These are phyloP conservation scores for Ardeotis arabs DNA, from an alignment of 2,113 vertebrate genomes.

Conservation along the genomic window DNA sequence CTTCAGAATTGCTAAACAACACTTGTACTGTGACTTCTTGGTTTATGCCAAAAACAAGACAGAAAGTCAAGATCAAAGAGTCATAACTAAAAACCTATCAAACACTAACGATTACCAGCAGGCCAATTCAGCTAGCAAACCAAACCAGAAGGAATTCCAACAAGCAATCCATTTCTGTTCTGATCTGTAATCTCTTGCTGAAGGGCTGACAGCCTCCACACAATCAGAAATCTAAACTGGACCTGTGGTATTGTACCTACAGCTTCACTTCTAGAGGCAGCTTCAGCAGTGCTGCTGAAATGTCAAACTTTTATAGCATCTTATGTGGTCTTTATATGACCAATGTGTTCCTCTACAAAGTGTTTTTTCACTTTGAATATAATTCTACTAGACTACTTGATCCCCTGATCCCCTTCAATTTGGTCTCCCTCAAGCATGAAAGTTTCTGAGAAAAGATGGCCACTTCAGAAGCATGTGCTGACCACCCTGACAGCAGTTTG, in stretches of 20 bases:
- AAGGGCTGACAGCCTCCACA: neutral
- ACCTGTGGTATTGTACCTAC: neutral
- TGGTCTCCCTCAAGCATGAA: neutral
- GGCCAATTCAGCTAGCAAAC: neutral
- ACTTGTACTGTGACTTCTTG: neutral
- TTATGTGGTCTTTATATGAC: neutral
- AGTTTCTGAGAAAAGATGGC: neutral
- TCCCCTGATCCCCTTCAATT: neutral
- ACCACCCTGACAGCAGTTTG: neutral
- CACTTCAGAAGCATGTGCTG: neutral
- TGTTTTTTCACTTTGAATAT: neutral
- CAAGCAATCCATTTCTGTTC: neutral
- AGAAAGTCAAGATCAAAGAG: neutral
- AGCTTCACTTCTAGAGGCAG: neutral
- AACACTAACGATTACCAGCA: neutral
- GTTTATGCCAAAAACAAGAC: neutral
- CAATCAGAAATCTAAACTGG: neutral
- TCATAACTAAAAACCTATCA: neutral
- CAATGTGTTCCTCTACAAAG: neutral
- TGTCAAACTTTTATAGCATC: neutral
- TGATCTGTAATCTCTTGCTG: neutral
- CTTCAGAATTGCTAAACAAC: neutral
- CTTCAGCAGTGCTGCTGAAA: neutral
- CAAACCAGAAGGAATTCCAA: neutral
- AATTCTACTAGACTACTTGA: neutral